Conservation (phyloP, 2,888 invertebrate species). For the Hetaerina titia region DNA sequence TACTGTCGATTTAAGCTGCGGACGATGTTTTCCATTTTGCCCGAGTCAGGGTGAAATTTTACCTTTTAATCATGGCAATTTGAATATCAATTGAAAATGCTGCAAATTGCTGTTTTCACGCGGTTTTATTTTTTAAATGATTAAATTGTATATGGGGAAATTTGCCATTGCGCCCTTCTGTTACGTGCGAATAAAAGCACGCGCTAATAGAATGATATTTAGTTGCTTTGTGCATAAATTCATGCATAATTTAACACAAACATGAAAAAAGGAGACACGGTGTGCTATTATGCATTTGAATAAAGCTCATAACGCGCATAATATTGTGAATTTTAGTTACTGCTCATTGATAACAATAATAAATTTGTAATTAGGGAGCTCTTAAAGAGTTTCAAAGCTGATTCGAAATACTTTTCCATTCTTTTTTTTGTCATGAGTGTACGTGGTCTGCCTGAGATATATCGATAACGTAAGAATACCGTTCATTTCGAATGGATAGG, state of each 20-base stretch:
- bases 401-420: too few species aligned
- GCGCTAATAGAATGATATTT: neutral
- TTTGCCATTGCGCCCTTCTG: neutral
- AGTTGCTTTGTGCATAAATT: slow-evolving; percentile 1
- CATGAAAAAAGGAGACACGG: neutral
- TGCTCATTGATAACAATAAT: neutral
- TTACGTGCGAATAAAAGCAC: neutral
- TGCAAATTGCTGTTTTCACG: neutral
- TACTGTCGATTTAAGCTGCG: neutral
- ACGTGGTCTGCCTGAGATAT: too few species aligned
- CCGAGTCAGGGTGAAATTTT: neutral
- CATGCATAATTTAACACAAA: neutral
- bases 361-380: neutral
- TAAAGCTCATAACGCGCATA: neutral
- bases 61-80: neutral
- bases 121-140: neutral
- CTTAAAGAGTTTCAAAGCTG: neutral
- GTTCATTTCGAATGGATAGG: too few species aligned
- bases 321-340: neutral
- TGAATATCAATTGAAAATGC: neutral
- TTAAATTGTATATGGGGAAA: neutral
- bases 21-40: neutral
- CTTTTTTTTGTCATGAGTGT: too few species aligned
- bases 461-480: too few species aligned
- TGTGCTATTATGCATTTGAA: neutral